phyloP scores from a whole-genome alignment of 2,113 vertebrate species.

The Crocuta crocuta region DNA sequence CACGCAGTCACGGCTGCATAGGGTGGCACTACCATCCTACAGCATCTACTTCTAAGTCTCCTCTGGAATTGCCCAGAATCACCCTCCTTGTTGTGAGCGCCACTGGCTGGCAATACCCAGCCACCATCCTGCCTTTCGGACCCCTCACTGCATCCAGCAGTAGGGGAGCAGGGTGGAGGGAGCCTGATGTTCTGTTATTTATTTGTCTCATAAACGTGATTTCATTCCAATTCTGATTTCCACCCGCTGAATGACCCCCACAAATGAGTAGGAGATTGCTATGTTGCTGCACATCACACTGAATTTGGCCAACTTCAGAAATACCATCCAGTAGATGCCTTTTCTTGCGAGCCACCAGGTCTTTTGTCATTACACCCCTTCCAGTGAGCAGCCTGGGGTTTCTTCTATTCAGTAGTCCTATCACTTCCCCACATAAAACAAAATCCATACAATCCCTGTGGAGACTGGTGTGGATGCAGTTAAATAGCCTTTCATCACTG shows the following conservation, averaged over 20 bases:
- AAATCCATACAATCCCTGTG: neutral
- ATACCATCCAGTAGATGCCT: neutral
- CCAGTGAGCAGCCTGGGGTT: neutral
- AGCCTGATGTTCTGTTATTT: neutral
- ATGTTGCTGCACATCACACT: neutral
- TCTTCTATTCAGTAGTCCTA: neutral
- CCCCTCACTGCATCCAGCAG: neutral
- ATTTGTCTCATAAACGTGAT: neutral
- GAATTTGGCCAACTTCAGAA: constrained; percentile 40
- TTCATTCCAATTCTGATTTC: constrained; percentile 52
- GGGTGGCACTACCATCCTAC: neutral
- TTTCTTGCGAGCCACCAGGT: neutral
- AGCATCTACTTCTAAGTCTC: neutral
- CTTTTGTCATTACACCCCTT: neutral
- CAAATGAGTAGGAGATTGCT: neutral
- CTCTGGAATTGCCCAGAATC: neutral
- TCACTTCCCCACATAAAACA: neutral
- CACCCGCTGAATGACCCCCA: neutral
- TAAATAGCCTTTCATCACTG: neutral
- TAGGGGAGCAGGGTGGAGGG: neutral
- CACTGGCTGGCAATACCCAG: neutral
- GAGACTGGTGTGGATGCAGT: neutral
- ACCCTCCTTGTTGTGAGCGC: neutral
- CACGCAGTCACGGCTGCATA: accelerated
- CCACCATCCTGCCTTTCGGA: neutral